These are phyloP conservation scores for Mythimna impura DNA, from an alignment of 2,888 invertebrate genomes.

Conservation along the genomic window DNA sequence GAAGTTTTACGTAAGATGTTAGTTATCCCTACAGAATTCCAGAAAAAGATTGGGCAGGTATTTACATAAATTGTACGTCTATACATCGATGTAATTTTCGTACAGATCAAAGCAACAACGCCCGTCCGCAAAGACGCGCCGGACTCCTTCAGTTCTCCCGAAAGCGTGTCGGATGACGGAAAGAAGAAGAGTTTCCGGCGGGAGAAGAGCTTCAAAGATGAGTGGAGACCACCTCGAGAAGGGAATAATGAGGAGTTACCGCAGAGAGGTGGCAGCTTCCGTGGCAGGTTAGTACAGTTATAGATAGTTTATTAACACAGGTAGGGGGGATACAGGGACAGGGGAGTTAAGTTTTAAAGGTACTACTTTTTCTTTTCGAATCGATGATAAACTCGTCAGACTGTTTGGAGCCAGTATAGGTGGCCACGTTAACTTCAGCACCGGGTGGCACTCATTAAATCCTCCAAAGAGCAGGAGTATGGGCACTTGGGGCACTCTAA, in stretches of 20 bases:
- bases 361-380: no score
- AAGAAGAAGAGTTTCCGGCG: conserved; percentile 78
- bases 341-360: no score
- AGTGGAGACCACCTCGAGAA: conserved; percentile 76
- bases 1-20: no score
- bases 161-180: conserved; percentile 78
- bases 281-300: conserved; percentile 75
- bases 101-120: conserved; percentile 78
- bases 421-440: no score
- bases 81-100: neutral
- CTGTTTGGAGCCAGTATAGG: no score
- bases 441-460: no score
- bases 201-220: conserved; percentile 87
- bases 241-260: conserved; percentile 78
- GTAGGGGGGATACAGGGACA: no score
- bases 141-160: conserved; percentile 84
- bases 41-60: no score
- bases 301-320: neutral
- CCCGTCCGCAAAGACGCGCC: conserved; percentile 83
- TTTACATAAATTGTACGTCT: neutral
- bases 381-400: no score
- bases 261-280: conserved; percentile 83
- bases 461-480: no score
- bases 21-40: no score
- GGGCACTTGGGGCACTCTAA: no score